Percentiles rank a stretch among this genome's conserved stretches.
phyloP scores from a whole-genome alignment of 2,113 vertebrate species.

The Pseudorhombus dupliciocellatus region DNA sequence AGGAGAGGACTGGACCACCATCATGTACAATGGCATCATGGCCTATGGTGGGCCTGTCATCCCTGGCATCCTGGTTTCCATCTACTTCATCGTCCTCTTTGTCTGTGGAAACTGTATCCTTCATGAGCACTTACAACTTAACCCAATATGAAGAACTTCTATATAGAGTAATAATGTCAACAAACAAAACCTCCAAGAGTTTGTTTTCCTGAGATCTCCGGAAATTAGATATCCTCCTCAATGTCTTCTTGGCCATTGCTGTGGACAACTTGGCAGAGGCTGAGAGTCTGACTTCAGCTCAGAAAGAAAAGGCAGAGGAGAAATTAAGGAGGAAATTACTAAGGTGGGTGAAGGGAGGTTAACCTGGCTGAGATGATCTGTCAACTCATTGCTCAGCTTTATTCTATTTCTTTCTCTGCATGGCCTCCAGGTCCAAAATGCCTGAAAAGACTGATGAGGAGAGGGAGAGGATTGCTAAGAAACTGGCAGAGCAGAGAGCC shows the following conservation, averaged over 20 bases:
- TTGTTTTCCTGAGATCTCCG: constrained; percentile 78
- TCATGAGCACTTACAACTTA: neutral
- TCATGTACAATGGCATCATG: constrained; percentile 97
- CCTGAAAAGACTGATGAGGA: constrained; percentile 94
- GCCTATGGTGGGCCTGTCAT: constrained; percentile 90
- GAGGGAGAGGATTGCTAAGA: constrained; percentile 87
- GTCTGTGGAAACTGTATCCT: constrained; percentile 98
- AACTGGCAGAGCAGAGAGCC: constrained; percentile 90
- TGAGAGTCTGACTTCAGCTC: constrained; percentile 93
- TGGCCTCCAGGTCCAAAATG: constrained; percentile 79
- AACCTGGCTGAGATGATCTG: neutral
- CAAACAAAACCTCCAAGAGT: neutral
- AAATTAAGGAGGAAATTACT: constrained; percentile 87
- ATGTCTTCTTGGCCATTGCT: constrained; percentile 97
- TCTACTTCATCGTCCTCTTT: constrained; percentile 94
- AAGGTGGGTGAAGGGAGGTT: constrained; percentile 72
- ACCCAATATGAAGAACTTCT: neutral
- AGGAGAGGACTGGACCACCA: constrained; percentile 93
- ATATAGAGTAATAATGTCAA: neutral
- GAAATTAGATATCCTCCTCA: constrained; percentile 93
- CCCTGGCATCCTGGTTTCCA: constrained; percentile 91
- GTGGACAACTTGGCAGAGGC: constrained; percentile 97
- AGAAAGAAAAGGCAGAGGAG: constrained; percentile 95
- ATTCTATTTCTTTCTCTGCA: neutral
- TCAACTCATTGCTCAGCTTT: neutral